Evolutionary conservation across 30 jellyfish, hydroid and myxozoan species (phyloP).

Genomic region (Cassiopea xamachana): DNA sequence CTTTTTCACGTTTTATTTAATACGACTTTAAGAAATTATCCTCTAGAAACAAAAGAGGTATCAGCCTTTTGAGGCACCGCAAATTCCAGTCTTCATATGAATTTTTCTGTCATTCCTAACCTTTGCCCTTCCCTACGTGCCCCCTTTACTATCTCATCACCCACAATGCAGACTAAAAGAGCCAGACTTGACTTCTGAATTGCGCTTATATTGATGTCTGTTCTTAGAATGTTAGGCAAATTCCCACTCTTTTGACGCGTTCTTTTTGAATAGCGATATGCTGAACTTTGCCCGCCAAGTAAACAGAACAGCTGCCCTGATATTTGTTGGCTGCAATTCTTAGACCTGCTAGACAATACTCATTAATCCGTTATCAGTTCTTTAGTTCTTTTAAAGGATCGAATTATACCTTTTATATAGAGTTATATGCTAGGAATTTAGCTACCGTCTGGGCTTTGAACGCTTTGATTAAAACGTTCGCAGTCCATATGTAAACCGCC

Average conservation of each 20-base stretch:
- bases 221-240: background rate
- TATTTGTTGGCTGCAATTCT: background rate
- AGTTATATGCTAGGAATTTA: background rate
- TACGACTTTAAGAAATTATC: background rate
- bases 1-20: no score
- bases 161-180: no score
- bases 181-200: background rate
- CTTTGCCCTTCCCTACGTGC: background rate
- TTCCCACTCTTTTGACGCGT: background rate
- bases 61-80: background rate
- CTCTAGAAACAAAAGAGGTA: background rate
- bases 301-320: background rate
- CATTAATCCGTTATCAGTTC: constrained; percentile 3
- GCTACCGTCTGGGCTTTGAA: background rate
- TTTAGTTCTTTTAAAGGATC: background rate
- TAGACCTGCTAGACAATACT: background rate
- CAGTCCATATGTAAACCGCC: background rate
- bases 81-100: background rate
- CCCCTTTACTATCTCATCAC: background rate
- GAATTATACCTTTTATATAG: background rate
- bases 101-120: background rate
- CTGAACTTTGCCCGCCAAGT: background rate
- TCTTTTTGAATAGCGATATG: background rate
- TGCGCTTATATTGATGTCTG: background rate
- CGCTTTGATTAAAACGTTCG: background rate